Base-by-base conservation (phyloP, 2,888 invertebrate genomes). In the Xestia ashworthii region DNA sequence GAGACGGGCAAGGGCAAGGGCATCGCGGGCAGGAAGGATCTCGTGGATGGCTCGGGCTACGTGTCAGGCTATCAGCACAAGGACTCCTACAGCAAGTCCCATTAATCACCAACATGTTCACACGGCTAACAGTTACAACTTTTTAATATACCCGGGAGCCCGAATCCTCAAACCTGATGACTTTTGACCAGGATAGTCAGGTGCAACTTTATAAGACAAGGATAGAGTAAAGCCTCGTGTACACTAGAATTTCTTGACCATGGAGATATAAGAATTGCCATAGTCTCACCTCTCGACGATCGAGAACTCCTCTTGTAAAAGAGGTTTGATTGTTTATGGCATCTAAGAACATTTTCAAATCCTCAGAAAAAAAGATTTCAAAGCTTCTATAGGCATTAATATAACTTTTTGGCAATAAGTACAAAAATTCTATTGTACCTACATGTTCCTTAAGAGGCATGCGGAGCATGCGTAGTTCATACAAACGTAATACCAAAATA, bases 41-140 rank as follows among this genome's bases (percentile, higher is more conserved):
- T 98, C 22, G 97, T 97, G 38, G 98, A 98, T 88, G 97, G 96
- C 41, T 97, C 98, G 3, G 99, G 99, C 70, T 99, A 99, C 92
- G 99, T 99, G 76, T 97, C 98, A 62, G 99, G 98, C 32, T 99
- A 98, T 93, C 98, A 98, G 91, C 98, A 98, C 92, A 98, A 98
- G 95, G 98, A 98, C 91, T 97, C 98, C 0, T 98, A 98, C 93
- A 97, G 97, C 90, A 97, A 97, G 91, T 95, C 97, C 71, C 97
- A 98, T 88, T 96, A 88, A 95, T 73, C 22, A 58, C 19, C 72
- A 77, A 65, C 22, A 70, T 66, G 14, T 69, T 44, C 60, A 74
- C 84, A 84, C 73, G 70, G 80, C 84, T 65, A 78, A 71, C 76
- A 77, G 12, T 69, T 68, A 72, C 22, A 71, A 22, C 55, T 14